These are phyloP conservation scores for Nansenia antarctica DNA, from an alignment of 2,113 vertebrate species.

Conservation along the genomic window DNA sequence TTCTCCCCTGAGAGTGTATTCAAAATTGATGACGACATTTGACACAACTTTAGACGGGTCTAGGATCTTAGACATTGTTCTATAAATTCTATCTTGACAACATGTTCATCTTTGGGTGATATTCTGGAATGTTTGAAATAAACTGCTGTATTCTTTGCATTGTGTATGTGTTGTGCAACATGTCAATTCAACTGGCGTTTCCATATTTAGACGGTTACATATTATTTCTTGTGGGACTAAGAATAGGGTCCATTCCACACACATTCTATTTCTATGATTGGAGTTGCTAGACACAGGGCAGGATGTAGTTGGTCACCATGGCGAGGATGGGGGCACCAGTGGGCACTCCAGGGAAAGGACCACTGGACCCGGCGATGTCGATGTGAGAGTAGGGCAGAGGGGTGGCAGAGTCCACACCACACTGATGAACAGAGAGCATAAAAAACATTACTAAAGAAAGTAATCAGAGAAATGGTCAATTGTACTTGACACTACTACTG, in stretches of 20 bases:
- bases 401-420: constrained; percentile 70
- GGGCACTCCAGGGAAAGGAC: constrained; percentile 80
- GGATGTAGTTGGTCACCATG: constrained; percentile 75
- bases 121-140: constrained; percentile 8
- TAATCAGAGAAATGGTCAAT: too few relatives aligned
- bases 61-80: not conserved
- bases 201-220: constrained; percentile 12
- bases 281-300: constrained; percentile 23
- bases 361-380: constrained; percentile 81
- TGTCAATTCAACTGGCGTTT: constrained; percentile 2
- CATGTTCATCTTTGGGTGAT: constrained; percentile 19
- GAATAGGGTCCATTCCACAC: not conserved
- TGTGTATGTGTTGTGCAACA: not conserved
- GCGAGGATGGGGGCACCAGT: constrained; percentile 78
- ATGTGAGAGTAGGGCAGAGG: constrained; percentile 79
- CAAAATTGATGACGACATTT: not conserved
- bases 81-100: not conserved
- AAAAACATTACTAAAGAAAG: too few relatives aligned
- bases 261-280: not conserved
- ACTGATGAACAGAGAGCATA: constrained; percentile 47
- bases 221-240: constrained; percentile 5
- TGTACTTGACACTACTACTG: too few relatives aligned
- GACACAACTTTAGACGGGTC: not conserved
- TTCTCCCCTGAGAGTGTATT: not conserved
- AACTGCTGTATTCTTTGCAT: not conserved